These are phyloP conservation scores for Sepiola atlantica DNA, from an alignment of 2,888 invertebrate species.

Conservation along the genomic window DNA sequence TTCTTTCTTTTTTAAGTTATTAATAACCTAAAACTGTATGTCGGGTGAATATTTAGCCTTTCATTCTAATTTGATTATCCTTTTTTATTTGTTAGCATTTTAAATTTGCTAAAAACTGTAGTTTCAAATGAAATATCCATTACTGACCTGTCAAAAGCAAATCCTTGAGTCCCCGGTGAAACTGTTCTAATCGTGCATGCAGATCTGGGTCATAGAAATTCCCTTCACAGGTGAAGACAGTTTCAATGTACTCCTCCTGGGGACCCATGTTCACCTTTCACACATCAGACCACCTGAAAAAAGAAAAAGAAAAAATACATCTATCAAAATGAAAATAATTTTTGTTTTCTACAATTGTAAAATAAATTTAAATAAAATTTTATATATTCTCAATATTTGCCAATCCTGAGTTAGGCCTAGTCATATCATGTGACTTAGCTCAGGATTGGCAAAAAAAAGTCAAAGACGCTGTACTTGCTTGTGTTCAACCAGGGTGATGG, in stretches of 20 bases:
- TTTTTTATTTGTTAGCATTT: background rate
- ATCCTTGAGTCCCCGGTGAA: conserved; percentile 85
- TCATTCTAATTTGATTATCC: background rate
- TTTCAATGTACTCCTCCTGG: conserved; percentile 80
- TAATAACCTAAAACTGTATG: no score
- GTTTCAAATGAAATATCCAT: background rate
- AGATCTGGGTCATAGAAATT: conserved; percentile 91
- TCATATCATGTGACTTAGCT: no score
- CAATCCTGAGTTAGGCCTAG: no score
- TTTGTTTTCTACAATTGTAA: background rate
- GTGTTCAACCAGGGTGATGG: no score
- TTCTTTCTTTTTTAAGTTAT: no score
- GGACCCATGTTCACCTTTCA: conserved; percentile 70
- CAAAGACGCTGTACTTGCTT: no score
- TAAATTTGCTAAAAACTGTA: background rate
- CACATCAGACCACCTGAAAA: conserved; percentile 59
- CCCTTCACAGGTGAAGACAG: conserved; percentile 93
- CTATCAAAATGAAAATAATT: background rate
- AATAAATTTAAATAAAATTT: background rate
- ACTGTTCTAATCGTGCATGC: conserved; percentile 85
- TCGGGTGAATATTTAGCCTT: no score
- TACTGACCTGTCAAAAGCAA: conserved; percentile 85
- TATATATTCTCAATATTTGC: background rate
- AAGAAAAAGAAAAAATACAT: conserved; percentile 10
- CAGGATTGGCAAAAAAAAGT: no score